These are phyloP conservation scores for Oophaga sylvatica DNA, from an alignment of 2,797 vertebrate species.

Conservation along the genomic window DNA sequence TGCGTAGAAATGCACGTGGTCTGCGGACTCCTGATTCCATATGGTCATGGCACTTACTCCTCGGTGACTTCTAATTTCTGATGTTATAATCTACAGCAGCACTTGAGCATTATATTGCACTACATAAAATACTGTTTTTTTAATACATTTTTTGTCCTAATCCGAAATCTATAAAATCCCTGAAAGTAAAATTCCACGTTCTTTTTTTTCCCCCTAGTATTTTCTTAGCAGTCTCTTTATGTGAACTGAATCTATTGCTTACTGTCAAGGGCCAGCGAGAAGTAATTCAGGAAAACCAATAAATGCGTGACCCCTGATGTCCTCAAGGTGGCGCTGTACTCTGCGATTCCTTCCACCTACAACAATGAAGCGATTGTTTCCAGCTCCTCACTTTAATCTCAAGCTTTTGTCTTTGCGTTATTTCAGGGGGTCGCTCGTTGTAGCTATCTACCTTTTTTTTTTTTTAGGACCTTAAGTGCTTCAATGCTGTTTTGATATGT, in stretches of 20 bases:
- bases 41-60: not conserved
- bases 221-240: not conserved
- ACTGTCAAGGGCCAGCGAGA: not conserved
- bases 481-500: conserved; percentile 78
- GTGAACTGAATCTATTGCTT: conserved; percentile 4
- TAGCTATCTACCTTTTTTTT: conserved; percentile 84
- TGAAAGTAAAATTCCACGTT: not conserved
- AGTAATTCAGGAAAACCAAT: not conserved
- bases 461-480: conserved; percentile 75
- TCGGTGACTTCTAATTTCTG: not conserved
- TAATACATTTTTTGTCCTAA: not conserved
- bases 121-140: not conserved
- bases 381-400: conserved; percentile 69
- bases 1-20: not conserved
- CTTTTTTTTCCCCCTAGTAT: too few species aligned
- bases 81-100: not conserved
- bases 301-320: conserved; percentile 30
- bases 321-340: conserved; percentile 96
- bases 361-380: conserved; percentile 86
- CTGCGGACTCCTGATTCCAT: not conserved
- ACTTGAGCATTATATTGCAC: not conserved
- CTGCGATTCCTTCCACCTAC: conserved; percentile 79
- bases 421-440: conserved; percentile 75
- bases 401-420: conserved; percentile 69
- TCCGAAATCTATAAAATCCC: not conserved